Evolutionary conservation across 2,113 vertebrate genomes (phyloP), one percentile per base, ranked within the genome.

Genomic region (Zosterops borbonicus): DNA sequence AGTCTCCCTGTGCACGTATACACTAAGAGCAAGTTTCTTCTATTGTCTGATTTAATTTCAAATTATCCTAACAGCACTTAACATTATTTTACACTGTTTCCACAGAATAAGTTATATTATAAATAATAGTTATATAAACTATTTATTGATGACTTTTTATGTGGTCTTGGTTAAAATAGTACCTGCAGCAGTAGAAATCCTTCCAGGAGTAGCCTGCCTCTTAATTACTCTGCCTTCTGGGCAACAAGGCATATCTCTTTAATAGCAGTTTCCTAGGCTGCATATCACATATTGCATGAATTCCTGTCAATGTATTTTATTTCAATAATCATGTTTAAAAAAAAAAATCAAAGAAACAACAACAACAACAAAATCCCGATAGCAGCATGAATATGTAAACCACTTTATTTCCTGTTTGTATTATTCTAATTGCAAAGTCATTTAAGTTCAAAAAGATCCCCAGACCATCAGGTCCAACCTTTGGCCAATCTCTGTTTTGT

Each of bases 101-200:
- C 60, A 44, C 63, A 76, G 56, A 92, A 56, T 47, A 87, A 81
- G 8, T 91, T 94, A 60, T 79, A 88, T 89, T 41, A 62, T 93
- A 92, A 96, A 28, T 42, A 53, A 52, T n/a, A 85, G 9, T 87
- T 93, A 69, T 71, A 88, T 91, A 92, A 95, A 46, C 79, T 91
- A 83, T 95, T 98, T 96, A 97, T 98, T 97, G 97, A 91, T 97
- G 39, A 60, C 41, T 91, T 94, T 92, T 96, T 97, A 77, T 64
- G 89, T 98, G 96, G 92, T 94, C 53, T 59, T 28, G 49, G 70
- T 97, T 96, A 97, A 97, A 95, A 59, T 6, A 55, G 37, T 56
- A 29, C 62, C 27, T 92, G 87, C 83, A 93, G 85, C 92, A 64
- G 28, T 60, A 86, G 63, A 86, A 90, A 55, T 52, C 9, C 15